Conservation (phyloP, 2,888 invertebrate species). For the Cosmia pyralina region DNA sequence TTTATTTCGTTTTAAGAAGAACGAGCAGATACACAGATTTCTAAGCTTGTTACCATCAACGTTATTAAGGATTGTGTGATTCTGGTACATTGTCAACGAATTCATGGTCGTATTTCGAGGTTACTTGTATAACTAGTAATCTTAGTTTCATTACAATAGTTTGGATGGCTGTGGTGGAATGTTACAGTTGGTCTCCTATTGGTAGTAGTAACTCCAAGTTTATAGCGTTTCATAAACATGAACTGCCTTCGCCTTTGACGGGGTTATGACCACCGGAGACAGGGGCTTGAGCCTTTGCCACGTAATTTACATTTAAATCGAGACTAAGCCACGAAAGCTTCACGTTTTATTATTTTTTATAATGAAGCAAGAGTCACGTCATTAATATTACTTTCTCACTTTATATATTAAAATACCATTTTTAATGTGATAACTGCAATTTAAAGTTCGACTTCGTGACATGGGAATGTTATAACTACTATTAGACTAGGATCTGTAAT, state of each 20-base stretch:
- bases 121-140: conserved; percentile 52
- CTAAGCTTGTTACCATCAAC: conserved; percentile 52
- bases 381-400: conserved; percentile 53
- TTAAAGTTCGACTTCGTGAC: not conserved
- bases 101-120: conserved; percentile 40
- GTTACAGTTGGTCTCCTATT: conserved; percentile 50
- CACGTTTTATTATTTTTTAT: conserved; percentile 58
- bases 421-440: conserved; percentile 8
- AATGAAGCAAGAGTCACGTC: conserved; percentile 63
- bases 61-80: conserved; percentile 38
- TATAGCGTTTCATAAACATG: conserved; percentile 73
- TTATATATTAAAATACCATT: conserved; percentile 23
- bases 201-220: conserved; percentile 56
- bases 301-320: conserved; percentile 79
- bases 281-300: conserved; percentile 66
- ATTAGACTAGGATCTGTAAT: not conserved
- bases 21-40: conserved; percentile 67
- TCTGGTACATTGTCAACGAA: conserved; percentile 35
- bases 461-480: not conserved
- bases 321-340: conserved; percentile 64
- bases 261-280: conserved; percentile 68
- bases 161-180: conserved; percentile 49
- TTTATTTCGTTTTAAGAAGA: conserved; percentile 80
- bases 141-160: conserved; percentile 62
- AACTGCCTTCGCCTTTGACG: conserved; percentile 68